A percentile compares a stretch with the other conserved stretches of the same genome.
phyloP scores from a whole-genome alignment of 2,113 vertebrate species.

The Forbesichthys papilliferus region DNA sequence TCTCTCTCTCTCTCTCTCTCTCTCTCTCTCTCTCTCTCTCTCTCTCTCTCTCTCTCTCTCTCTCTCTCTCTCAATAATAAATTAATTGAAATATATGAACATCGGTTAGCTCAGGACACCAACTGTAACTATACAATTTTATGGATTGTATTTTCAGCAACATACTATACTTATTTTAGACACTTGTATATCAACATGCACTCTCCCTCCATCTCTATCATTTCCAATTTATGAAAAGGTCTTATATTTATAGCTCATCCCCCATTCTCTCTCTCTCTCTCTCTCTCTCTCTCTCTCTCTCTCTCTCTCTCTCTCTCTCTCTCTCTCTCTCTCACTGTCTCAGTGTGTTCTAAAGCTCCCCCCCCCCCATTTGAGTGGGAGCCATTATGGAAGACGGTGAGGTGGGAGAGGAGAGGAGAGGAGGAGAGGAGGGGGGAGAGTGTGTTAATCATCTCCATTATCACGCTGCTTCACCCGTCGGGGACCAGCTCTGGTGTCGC shows the following conservation, averaged over 20 bases:
- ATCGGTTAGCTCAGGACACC: slow-evolving; percentile 62
- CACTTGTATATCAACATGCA: neutral
- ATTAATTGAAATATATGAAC: slow-evolving; percentile 73
- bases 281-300: slow-evolving; percentile 23
- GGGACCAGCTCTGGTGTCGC: too few relatives aligned
- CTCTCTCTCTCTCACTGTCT: neutral
- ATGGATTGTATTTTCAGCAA: slow-evolving; percentile 38
- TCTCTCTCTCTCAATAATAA: slow-evolving; percentile 51
- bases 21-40: slow-evolving; percentile 44
- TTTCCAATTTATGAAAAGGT: neutral
- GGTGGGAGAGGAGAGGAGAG: too few relatives aligned
- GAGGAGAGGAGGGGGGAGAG: too few relatives aligned
- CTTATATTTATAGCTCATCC: neutral
- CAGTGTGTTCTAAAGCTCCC: too few relatives aligned
- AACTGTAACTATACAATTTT: slow-evolving; percentile 62
- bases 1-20: slow-evolving; percentile 49
- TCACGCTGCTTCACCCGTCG: too few relatives aligned
- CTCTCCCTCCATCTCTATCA: neutral
- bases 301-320: neutral
- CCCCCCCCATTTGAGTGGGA: too few relatives aligned
- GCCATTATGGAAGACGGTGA: too few relatives aligned
- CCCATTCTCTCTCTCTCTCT: slow-evolving; percentile 32
- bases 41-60: neutral
- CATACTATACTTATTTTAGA: neutral
- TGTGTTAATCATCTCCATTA: too few relatives aligned